phyloP scores from a whole-genome alignment of 2,888 invertebrate genomes.

The Lepas anatifera region DNA sequence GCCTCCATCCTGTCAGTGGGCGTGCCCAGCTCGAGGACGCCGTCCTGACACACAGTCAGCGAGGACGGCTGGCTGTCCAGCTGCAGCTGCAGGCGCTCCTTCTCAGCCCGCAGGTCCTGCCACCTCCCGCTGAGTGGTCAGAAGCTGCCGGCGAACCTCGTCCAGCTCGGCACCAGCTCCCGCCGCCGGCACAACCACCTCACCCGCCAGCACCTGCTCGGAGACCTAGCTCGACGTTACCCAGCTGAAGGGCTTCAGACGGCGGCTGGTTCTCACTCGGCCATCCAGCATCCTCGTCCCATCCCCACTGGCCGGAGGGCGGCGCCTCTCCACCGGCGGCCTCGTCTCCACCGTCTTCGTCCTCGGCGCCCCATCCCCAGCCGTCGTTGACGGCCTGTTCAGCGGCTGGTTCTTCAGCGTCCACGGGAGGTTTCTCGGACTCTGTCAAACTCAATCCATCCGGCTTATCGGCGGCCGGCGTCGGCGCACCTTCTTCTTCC shows the following conservation, averaged over 20 bases:
- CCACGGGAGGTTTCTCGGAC: not conserved
- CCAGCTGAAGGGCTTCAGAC: slow-evolving; percentile 1
- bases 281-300: slow-evolving; percentile 8
- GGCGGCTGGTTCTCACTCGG: not conserved
- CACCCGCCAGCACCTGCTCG: not conserved
- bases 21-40: no score
- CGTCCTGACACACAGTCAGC: no score
- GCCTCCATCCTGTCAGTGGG: no score
- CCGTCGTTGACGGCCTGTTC: no score
- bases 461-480: no score
- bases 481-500: not conserved
- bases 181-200: not conserved
- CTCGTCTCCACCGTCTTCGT: not conserved
- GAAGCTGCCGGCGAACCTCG: not conserved
- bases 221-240: not conserved
- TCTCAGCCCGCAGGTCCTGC: not conserved
- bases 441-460: no score
- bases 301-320: slow-evolving; percentile 8
- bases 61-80: not conserved
- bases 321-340: not conserved
- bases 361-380: not conserved
- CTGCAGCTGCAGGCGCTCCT: not conserved
- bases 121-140: not conserved
- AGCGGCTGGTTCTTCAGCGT: not conserved
- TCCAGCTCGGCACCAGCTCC: not conserved